Base-by-base conservation (phyloP, 2,797 vertebrate species). In the Sebastolobus alascanus region DNA sequence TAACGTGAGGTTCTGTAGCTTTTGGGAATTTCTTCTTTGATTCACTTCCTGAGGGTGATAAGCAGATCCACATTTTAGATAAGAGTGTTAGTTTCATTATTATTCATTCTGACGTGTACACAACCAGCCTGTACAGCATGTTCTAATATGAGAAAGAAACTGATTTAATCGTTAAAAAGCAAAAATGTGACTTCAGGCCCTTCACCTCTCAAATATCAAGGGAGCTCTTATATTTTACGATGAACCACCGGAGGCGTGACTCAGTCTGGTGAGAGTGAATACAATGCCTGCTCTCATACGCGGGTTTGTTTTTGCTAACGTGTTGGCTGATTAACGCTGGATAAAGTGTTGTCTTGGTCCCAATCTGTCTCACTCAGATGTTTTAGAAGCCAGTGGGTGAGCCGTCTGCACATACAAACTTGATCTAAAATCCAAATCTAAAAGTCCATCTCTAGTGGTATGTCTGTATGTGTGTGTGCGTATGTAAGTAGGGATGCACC, bases 291-390 rank as follows among this genome's bases (percentile, higher is more conserved):
- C 73, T 84, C 80, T 89, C 78, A 86, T 79, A 80, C 16, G 1
- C 8, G 12, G 56, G 61, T 43, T 77, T 90, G 89, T 89, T 88
- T 84, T 84, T 70, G 81, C 35, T 20, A 69, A 79, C 29, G 0
- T 35, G 78, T 43, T 72, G 69, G 64, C 63, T 76, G 85, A 87
- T 86, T 84, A 58, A 74, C 4, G 6, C 46, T 16, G 65, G 84
- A 92, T 92, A 86, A 90, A 79, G 46, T 73, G 75, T 90, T 80
- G 84, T 90, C 84, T 90, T 74, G 46, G 71, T 86, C 69, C 80
- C 68, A 61, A 88, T 92, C 90, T 90, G 87, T 87, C 78, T 92
- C 50, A 35, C 31, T 82, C 43, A 52, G 27, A 56, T 63, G 72
- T 61, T 83, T 60, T 29, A 37, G 58, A 69, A 65, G 59, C 33